Base-by-base conservation (phyloP, 2,797 vertebrate genomes). In the Onychomys arenicola region DNA sequence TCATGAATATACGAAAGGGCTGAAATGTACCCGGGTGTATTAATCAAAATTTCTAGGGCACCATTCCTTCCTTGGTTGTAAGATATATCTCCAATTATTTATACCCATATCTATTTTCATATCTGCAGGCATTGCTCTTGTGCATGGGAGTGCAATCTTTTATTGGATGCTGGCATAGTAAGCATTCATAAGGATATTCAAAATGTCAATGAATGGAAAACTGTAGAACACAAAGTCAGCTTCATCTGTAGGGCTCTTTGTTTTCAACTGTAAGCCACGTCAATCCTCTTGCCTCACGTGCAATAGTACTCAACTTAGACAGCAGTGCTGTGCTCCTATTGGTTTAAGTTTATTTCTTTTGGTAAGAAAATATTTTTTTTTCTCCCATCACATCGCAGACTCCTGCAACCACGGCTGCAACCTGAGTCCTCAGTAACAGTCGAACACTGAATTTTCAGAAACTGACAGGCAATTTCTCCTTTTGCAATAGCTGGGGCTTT, bases 391-490 rank as follows among this genome's bases (percentile, higher is more conserved):
- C 93, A 96, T 91, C 46, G 93, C 65, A 91, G 78, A 94, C 82
- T 98, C 81, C 86, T 91, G 76, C 93, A 98, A 96, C 96, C 96
- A 96, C 43, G 67, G 43, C 65, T 85, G n/a, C 7, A 96, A 67
- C 69, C 93, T 65, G 96, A 91, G 87, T 86, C 94, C 78, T 90
- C 92, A 25, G 1, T 95, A 93, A 97, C 86, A 63, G 34, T 85
- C 97, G 92, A 76, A 57, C 95, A 95, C 97, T 96, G 98, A 98
- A 98, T 97, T 96, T 97, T 90, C 61, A 96, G 92, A 93, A 96
- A 95, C 96, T 96, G 96, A 92, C 92, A 96, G 97, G 97, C 98
- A 95, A 98, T 97, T 97, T 92, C 55, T 97, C 91, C 57, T 92
- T 97, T 95, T 81, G 97, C 97, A 97, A 87, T 32, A 96, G 96